Base-by-base conservation (phyloP, 2,888 invertebrate species). In the Pollenia amentaria region DNA sequence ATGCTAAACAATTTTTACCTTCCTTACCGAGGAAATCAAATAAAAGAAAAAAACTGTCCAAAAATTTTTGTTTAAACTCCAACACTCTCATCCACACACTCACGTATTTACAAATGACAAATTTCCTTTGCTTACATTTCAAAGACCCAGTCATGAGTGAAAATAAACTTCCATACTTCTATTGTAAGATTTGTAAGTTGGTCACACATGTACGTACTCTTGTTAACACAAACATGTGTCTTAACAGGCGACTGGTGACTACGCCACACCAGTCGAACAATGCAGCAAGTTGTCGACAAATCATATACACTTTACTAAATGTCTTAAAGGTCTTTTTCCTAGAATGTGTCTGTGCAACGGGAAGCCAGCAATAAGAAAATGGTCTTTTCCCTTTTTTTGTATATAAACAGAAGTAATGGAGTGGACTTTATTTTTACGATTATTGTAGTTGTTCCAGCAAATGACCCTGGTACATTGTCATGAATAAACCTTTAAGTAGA, bases 361-460 rank as follows among this genome's bases (percentile, higher is more conserved):
- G 48, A 73, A 84, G 72, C 48, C 76, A 83, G 83, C 72, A 83
- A 76, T 76, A 80, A 78, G 76, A 79, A 80, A 80, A 83, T 81
- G 80, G 79, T 73, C 77, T 87, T 65, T 70, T 38, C 38, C 16
- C 72, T 64, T 53, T 64, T 46, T 16, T 42, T 51, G n/a, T 70
- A 72, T 83, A 77, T 88, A 21, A 53, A 44, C 38, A 88, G 85
- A 89, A 89, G 91, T 92, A 91, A 91, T 91, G 91, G 92, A 91
- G 90, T 92, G 91, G 90, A 92, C 89, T 91, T 89, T 90, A 91
- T 91, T 92, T 92, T 91, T 89, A 88, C 89, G 90, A 90, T 92
- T 90, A 85, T 88, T 89, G 88, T 88, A 89, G 88, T 82, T 84
- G 88, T 85, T 87, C 64, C 65, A 64, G 38, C 57, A 85, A 81